A percentile compares a stretch with the other conserved stretches of the same genome.
These are phyloP conservation scores for Aphelinus atriplicis DNA, from an alignment of 1,140 invertebrate species.

Conservation along the genomic window DNA sequence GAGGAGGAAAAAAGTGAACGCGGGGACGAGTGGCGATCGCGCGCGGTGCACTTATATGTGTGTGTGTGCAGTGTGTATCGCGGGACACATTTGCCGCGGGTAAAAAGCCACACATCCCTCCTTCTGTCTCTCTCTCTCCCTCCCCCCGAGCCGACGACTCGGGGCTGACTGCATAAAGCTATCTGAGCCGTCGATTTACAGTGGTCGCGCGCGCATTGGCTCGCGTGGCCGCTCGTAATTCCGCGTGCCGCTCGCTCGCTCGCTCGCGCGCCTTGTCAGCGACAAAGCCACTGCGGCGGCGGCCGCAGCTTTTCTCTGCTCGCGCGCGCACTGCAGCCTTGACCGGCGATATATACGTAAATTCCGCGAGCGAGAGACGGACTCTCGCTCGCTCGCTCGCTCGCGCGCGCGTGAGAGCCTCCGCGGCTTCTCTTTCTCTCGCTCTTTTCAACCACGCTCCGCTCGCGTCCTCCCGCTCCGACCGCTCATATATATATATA, in stretches of 20 bases:
- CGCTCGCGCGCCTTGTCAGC: conserved; percentile 14
- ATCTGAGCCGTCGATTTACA: conserved; percentile 19
- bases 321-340: conserved; percentile 13
- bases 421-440: conserved; percentile 26
- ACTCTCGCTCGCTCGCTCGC: conserved; percentile 1
- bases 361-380: conserved; percentile 13
- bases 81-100: too few species aligned
- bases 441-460: not conserved
- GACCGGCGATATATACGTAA: conserved; percentile 29
- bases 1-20: too few species aligned
- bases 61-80: too few species aligned
- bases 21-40: too few species aligned
- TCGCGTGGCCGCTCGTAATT: conserved; percentile 2
- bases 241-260: not conserved
- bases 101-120: not conserved
- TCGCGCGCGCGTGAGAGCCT: conserved; percentile 29
- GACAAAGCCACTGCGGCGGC: conserved; percentile 16
- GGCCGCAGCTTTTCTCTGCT: not conserved
- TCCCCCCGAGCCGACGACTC: not conserved
- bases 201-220: conserved; percentile 1
- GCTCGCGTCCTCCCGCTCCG: not conserved
- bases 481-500: too few species aligned
- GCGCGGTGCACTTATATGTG: too few species aligned
- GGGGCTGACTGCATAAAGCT: conserved; percentile 16
- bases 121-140: not conserved